Conservation (phyloP, 2,113 vertebrate genomes). For the Bos taurus region ARS-UCD2.0 NC_037330.1:3598001-3598500, state of each 20-base stretch:
- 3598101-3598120: not conserved
- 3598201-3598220: accelerated
- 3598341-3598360: not conserved
- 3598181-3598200: not conserved
- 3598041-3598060: accelerated
- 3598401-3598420: not conserved
- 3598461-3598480: not conserved
- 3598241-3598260: not conserved
- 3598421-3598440: not conserved
- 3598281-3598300: not conserved
- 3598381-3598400: not conserved
- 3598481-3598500: not conserved
- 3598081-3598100: not conserved
- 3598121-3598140: not conserved
- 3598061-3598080: not conserved
- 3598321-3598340: accelerated
- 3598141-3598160: not conserved
- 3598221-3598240: accelerated
- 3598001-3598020: not conserved
- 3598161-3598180: accelerated
- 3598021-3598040: not conserved
- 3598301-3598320: not conserved
- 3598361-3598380: accelerated
- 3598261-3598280: not conserved
- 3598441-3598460: not conserved